Base-by-base conservation (phyloP, 2,888 invertebrate genomes). In the Smittia aterrima region DNA sequence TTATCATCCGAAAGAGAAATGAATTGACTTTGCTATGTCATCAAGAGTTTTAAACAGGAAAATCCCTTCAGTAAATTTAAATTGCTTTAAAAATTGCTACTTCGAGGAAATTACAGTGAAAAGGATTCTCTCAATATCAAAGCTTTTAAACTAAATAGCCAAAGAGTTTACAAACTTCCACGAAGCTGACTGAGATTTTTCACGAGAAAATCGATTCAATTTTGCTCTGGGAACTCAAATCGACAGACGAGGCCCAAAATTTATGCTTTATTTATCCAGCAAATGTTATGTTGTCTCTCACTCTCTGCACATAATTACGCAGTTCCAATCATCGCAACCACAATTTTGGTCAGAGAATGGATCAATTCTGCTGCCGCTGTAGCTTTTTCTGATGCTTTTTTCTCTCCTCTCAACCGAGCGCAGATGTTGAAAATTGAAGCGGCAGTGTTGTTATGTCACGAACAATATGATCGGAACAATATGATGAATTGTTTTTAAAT, bases 331-430 rank as follows among this genome's bases (percentile, higher is more conserved):
- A 27, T 9, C 54, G 32, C 58, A 72, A 72, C 72, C 72, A 72
- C 24, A 72, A 62, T 72, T 72, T 72, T 72, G 72, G 72, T 72
- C 72, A 62, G 62, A 58, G 53, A 72, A 72, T 72, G 72, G 58
- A 72, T 72, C 62, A 62, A 72, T 40, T 20, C n/a, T n/a, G 58
- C 11, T 47, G 47, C n/a, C 38, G 38, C 38, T 38, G 47, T 4
- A 7, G 47, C 22, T 68, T 66, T 13, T 68, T 68, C 40, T 68
- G 40, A 41, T 68, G 22, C 20, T 66, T 22, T 66, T 66, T 22
- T 27, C 25, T 24, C 25, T 22, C 1, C 32, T 27, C 25, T 27
- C 24, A 54, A 71, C 47, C 53, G 54, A 32, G 53, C 54, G 27
- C 70, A 71, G 70, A 71, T 71, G 70, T 53, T 71, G 70, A 71